These are phyloP conservation scores for Hymenopus coronatus DNA, from an alignment of 2,888 invertebrate genomes.

Conservation along the genomic window DNA sequence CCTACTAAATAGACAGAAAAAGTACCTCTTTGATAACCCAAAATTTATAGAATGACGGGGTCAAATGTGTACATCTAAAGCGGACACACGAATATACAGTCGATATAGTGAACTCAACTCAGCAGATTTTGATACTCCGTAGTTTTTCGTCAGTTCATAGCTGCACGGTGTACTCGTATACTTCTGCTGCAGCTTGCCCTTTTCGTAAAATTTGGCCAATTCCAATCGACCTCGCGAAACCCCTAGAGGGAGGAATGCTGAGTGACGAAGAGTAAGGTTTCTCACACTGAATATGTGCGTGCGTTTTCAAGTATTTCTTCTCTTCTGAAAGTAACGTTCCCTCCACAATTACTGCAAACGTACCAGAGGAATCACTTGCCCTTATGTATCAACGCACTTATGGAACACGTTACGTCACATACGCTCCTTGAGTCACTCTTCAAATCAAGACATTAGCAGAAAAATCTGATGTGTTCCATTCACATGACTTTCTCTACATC, in stretches of 20 bases:
- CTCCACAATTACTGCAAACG: neutral
- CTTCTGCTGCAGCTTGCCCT: neutral
- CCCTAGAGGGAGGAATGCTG: neutral
- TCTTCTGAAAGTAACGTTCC: neutral
- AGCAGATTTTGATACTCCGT: neutral
- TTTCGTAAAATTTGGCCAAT: slow-evolving; percentile 18
- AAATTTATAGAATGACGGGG: no score
- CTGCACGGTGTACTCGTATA: neutral
- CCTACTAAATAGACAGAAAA: no score
- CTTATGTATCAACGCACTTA: neutral
- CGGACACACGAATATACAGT: no score
- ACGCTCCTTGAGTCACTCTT: neutral
- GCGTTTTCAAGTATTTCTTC: neutral
- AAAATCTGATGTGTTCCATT: no score
- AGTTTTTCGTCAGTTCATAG: neutral
- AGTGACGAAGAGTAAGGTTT: neutral
- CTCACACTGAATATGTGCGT: neutral
- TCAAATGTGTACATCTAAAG: no score
- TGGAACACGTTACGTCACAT: neutral
- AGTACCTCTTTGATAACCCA: no score
- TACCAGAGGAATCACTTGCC: neutral
- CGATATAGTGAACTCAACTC: neutral
- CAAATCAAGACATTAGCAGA: neutral
- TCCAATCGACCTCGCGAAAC: neutral
- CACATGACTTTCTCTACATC: no score